phyloP scores from a whole-genome alignment of 2,113 vertebrate genomes.

The Carassius auratus region DNA sequence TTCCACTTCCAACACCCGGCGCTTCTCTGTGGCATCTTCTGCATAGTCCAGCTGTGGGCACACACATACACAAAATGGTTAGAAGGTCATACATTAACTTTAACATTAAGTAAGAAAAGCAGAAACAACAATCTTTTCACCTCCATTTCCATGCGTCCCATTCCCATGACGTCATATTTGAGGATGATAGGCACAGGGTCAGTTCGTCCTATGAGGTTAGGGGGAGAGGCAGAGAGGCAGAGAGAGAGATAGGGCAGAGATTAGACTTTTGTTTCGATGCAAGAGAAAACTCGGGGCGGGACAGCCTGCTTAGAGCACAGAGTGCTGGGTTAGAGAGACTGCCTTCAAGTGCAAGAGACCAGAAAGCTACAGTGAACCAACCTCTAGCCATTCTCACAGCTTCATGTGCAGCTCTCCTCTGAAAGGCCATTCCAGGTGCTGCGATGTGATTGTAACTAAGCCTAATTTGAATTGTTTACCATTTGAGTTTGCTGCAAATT shows the following conservation, averaged over 20 bases:
- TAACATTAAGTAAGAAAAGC: conserved; percentile 1
- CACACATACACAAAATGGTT: conserved; percentile 38
- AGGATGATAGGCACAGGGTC: conserved; percentile 98
- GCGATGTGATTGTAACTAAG: background rate
- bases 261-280: conserved; percentile 32
- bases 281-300: conserved; percentile 58
- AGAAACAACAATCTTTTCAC: conserved; percentile 60
- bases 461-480: background rate
- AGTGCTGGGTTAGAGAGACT: conserved; percentile 99
- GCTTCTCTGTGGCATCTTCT: conserved; percentile 96
- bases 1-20: conserved; percentile 94
- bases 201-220: conserved; percentile 86
- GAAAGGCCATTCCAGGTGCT: conserved; percentile 53
- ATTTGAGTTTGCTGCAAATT: background rate
- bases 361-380: conserved; percentile 99
- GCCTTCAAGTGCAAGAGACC: conserved; percentile 99
- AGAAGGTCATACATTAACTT: background rate
- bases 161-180: conserved; percentile 99
- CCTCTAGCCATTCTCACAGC: conserved; percentile 99
- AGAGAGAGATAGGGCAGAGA: conserved; percentile 42
- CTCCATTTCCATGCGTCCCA: conserved; percentile 99
- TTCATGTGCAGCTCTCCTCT: conserved; percentile 72
- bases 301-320: conserved; percentile 84
- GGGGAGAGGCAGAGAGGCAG: conserved; percentile 63
- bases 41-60: conserved; percentile 89